These are phyloP conservation scores for Chlamydotis undulata DNA, from an alignment of 2,113 vertebrate genomes.

Conservation along the genomic window DNA sequence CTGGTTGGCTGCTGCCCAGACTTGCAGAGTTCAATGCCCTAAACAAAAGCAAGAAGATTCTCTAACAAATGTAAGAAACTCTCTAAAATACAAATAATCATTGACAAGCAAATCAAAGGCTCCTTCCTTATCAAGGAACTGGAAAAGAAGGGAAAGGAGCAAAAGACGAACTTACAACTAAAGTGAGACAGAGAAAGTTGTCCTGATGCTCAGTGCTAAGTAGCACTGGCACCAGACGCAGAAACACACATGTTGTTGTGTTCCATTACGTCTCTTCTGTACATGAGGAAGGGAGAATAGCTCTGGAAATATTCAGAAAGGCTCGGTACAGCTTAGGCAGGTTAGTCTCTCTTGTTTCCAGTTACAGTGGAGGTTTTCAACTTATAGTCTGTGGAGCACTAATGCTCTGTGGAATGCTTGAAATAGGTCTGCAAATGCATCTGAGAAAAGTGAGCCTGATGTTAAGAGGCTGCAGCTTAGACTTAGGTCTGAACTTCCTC, in stretches of 20 bases:
- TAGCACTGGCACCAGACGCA: neutral
- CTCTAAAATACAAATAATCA: neutral
- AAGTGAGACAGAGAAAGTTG: neutral
- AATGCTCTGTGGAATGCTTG: neutral
- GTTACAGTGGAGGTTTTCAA: neutral
- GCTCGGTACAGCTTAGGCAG: neutral
- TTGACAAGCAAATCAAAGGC: neutral
- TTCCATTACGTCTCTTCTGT: neutral
- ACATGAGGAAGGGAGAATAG: neutral
- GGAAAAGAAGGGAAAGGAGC: neutral
- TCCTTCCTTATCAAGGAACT: neutral
- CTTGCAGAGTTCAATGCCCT: neutral
- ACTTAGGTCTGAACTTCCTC: neutral
- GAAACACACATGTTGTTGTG: neutral
- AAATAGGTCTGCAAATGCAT: fast-evolving
- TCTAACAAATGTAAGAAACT: neutral
- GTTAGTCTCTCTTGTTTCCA: neutral
- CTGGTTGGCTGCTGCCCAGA: neutral
- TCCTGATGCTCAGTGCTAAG: neutral
- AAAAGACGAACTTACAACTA: neutral
- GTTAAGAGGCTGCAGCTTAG: neutral
- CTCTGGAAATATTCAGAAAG: neutral
- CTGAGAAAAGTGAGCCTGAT: neutral
- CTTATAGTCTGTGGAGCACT: fast-evolving
- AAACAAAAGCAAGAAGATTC: neutral